Percentiles rank a stretch among this genome's conserved stretches.
phyloP scores from a whole-genome alignment of 2,888 invertebrate genomes.

The Ptilodon capucinus region DNA sequence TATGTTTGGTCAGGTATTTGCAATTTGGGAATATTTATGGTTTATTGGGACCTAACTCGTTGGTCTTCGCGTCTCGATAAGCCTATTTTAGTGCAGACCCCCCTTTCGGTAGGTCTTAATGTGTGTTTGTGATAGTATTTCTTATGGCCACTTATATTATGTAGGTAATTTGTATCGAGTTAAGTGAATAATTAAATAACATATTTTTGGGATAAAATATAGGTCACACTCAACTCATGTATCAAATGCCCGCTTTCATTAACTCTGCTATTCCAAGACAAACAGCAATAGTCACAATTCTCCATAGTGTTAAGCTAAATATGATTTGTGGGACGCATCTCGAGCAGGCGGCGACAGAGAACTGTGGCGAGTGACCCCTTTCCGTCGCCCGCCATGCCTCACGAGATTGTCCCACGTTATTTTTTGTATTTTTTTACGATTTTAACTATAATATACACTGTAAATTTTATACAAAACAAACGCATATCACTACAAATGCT shows the following conservation, averaged over 20 bases:
- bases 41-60: too few species aligned
- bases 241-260: conserved; percentile 60
- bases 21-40: too few species aligned
- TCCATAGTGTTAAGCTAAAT: conserved; percentile 67
- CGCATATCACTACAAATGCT: background rate
- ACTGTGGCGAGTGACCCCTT: conserved; percentile 62
- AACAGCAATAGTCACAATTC: conserved; percentile 66
- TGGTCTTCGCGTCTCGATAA: too few species aligned
- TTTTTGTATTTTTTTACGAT: conserved; percentile 32
- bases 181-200: too few species aligned
- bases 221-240: conserved; percentile 52
- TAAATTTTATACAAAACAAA: background rate
- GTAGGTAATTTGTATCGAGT: too few species aligned
- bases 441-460: background rate
- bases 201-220: conserved; percentile 32
- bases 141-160: too few species aligned
- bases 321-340: conserved; percentile 73
- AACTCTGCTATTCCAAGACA: conserved; percentile 65
- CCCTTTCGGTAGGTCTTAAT: too few species aligned
- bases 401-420: conserved; percentile 22
- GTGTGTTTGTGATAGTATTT: too few species aligned
- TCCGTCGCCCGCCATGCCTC: conserved; percentile 45
- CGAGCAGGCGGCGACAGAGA: conserved; percentile 55
- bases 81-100: too few species aligned
- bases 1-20: conserved; percentile 40